Evolutionary conservation across 1,140 invertebrate species (phyloP), one percentile per base, ranked within the genome.

Genomic region (Ptiloglossa arizonensis): DNA sequence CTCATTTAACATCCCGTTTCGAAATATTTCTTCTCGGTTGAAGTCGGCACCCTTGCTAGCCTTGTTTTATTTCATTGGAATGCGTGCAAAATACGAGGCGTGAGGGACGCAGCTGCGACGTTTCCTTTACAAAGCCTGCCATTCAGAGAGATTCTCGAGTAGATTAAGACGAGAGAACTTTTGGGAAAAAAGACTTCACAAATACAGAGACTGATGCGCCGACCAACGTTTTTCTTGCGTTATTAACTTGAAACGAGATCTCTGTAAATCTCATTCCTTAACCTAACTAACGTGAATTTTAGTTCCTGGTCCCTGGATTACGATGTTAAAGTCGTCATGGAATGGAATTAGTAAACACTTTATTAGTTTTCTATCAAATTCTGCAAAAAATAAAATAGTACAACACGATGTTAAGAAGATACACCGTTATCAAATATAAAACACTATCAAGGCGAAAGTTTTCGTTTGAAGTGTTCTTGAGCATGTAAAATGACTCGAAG

Each of bases 1-100:
- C 87, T 91, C 90, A 85, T 91, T 91, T 89, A 90, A 88, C 88
- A 89, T 90, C 86, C 72, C 70, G 81, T 88, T 89, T 87, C 82
- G 86, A 90, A 90, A 91, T 91, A 88, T 88, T 89, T 87, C 86
- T 88, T 79, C 83, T 82, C 56, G 63, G 81, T 83, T 86, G 60
- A 79, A 67, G 81, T 81, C 79, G 81, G 74, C 60, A 78, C 79
- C 80, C 81, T 67, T 77, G 56, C 69, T 75, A 56, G 48, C 69
- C 79, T 85, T 80, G 79, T 84, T 87, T 89, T 87, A 87, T 86
- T 89, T 87, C 79, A 81, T 80, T 63, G 82, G 85, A 89, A 89
- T 85, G 79, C 80, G 77, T 74, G 86, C 82, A 85, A 88, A 88
- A 89, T 86, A 72, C 72, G 70, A 81, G 44, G 67, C 69, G 60